These are phyloP conservation scores for Pheosia gnoma DNA, from an alignment of 2,888 invertebrate genomes.

Conservation along the genomic window DNA sequence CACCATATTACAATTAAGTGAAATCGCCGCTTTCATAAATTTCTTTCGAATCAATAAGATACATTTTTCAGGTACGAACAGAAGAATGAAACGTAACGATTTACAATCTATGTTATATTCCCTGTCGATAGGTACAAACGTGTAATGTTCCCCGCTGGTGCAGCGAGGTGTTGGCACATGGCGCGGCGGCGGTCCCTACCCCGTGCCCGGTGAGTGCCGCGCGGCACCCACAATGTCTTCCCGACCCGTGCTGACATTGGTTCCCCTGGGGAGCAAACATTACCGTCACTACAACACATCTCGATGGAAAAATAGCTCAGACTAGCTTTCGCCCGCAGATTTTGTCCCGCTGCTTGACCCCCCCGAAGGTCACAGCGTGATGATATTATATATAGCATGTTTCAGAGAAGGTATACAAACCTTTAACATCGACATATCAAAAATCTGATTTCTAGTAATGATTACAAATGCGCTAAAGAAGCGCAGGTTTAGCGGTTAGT, in stretches of 20 bases:
- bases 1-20: slow-evolving; percentile 24
- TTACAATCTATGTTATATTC: slow-evolving; percentile 37
- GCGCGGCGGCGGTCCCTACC: slow-evolving; percentile 26
- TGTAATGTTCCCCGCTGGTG: slow-evolving; percentile 39
- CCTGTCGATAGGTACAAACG: slow-evolving; percentile 43
- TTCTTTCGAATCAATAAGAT: slow-evolving; percentile 33
- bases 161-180: slow-evolving; percentile 44
- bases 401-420: too few species aligned
- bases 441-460: too few species aligned
- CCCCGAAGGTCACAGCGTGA: too few species aligned
- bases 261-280: slow-evolving; percentile 62
- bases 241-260: slow-evolving; percentile 80
- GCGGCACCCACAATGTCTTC: slow-evolving; percentile 64
- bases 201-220: slow-evolving; percentile 40
- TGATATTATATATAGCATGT: too few species aligned
- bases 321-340: too few species aligned
- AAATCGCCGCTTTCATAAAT: slow-evolving; percentile 36
- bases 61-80: slow-evolving; percentile 45
- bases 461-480: too few species aligned
- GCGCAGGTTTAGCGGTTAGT: too few species aligned
- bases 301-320: neutral
- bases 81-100: slow-evolving; percentile 37
- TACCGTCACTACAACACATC: neutral
- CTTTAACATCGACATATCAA: too few species aligned
- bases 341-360: too few species aligned